Base-by-base conservation (phyloP, 2,888 invertebrate genomes). In the Dicyrtoma fusca region DNA sequence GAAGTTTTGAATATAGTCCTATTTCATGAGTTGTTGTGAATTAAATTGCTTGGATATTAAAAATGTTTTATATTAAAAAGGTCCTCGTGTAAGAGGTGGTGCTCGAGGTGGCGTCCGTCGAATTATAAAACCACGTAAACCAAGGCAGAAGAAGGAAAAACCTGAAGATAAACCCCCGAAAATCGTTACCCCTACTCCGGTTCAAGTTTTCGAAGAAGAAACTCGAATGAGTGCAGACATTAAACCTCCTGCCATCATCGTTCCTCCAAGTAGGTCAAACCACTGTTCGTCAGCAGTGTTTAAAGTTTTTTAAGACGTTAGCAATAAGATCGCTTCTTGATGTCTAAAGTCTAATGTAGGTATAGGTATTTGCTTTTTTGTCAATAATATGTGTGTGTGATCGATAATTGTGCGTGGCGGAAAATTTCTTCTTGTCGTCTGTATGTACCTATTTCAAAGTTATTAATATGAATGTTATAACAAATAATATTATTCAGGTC, bases 151-250 rank as follows among this genome's bases (percentile, higher is more conserved):
- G 13, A 59, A 77, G 74, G 72, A 74, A 69, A 74, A 21, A 64
- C 53, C 75, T 66, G 42, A 25, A 34, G n/a, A 65, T 65, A 69
- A 71, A 57, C 25, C 21, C 62, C 69, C 3, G n/a, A 68, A 73
- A 34, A 71, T 72, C 11, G 57, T 42, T 13, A 11, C 47, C 1
- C 25, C 51, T 10, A 21, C 71, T 11, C 82, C 83, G 1, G 82
- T 85, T 1, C 84, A 85, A 75, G 84, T 85, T 25, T 86, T 86
- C 74, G 86, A 86, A 73, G 86, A 86, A 78, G 86, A 86, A 77
- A 87, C 86, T 1, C 82, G 86, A 74, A 87, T 86, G 86, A 86
- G 86, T 78, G 86, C 86, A 13, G 85, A 85, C 51, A 74, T 76
- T 25, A 75, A 71, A 21, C 64, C 71, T 13, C 63, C 64, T 5